These are phyloP conservation scores for Muscicapa striata DNA, from an alignment of 2,797 vertebrate species.

Conservation along the genomic window DNA sequence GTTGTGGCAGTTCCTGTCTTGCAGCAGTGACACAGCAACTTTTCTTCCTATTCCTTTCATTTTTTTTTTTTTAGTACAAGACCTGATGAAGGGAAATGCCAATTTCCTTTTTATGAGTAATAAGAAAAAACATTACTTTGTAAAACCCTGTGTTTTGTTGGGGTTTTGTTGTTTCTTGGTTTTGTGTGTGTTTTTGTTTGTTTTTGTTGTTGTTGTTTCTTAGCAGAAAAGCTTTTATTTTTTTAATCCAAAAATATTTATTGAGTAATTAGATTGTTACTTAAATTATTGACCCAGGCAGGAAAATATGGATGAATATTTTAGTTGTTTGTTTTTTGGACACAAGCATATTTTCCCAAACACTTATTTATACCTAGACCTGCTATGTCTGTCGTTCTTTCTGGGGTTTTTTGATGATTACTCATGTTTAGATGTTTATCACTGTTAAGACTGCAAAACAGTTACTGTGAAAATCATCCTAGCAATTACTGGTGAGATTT, in stretches of 20 bases:
- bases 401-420: not conserved
- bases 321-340: not conserved
- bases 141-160: not conserved
- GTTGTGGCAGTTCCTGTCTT: conserved; percentile 64
- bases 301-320: not conserved
- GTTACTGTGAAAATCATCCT: not conserved
- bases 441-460: not conserved
- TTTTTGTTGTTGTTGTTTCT: not conserved
- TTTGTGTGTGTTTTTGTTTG: not conserved
- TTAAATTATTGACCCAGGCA: not conserved
- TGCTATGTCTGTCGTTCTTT: not conserved
- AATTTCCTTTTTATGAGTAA: not conserved
- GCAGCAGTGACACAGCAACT: conserved; percentile 43
- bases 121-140: not conserved
- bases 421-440: not conserved
- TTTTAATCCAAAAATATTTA: not conserved
- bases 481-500: not conserved
- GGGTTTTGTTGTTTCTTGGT: not conserved
- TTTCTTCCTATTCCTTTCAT: conserved; percentile 35
- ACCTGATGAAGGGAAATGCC: not conserved
- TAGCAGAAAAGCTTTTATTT: not conserved
- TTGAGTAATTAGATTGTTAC: not conserved
- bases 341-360: not conserved
- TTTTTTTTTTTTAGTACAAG: not conserved
- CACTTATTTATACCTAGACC: not conserved